Evolutionary conservation across 2,888 invertebrate genomes (phyloP), one percentile per base, ranked within the genome.

Genomic region (Calliopum simillimum): DNA sequence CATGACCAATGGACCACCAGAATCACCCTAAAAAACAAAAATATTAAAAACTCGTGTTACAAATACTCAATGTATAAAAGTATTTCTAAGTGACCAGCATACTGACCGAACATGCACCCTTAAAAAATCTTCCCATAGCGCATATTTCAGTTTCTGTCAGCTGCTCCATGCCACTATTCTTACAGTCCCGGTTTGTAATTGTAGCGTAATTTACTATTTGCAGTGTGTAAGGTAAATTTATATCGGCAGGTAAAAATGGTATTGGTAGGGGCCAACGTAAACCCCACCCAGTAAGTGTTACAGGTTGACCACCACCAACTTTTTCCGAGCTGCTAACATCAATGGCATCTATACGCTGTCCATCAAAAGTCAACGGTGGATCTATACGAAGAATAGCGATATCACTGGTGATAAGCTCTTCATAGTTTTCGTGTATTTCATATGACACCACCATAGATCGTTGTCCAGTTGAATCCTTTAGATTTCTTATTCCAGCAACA

Each of bases 271-370:
- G 82, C 6, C 80, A 72, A 2, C 79, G 79, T 19, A 81, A 65
- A 2, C 86, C 86, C 86, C 86, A 86, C 0, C 86, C 86, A 3
- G 85, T 82, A 21, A 86, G 73, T 3, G 81, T 83, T 3, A 83
- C 84, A 0, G 80, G 79, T 4, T 79, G 73, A 21, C 77, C 81
- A 1, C 75, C 79, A 0, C 70, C 78, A 3, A 84, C 74, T 41
- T 75, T 77, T 5, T 75, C 70, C 3, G 69, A 68, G 4, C 76
- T 74, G 2, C 47, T 43, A 1, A 80, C 78, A n/a, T 79, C 77
- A 44, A 90, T 87, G 0, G 86, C 78, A 3, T 84, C 80, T 0
- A 89, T 85, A 1, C 73, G 82, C 6, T 71, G 47, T 33, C 80
- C 79, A 68, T 85, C 78, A 1, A 82, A 70, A 19, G 72, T 59